A percentile compares a stretch with the other conserved stretches of the same genome.
phyloP scores from a whole-genome alignment of 2,888 invertebrate genomes.

The Drosophila austrosaltans region DNA sequence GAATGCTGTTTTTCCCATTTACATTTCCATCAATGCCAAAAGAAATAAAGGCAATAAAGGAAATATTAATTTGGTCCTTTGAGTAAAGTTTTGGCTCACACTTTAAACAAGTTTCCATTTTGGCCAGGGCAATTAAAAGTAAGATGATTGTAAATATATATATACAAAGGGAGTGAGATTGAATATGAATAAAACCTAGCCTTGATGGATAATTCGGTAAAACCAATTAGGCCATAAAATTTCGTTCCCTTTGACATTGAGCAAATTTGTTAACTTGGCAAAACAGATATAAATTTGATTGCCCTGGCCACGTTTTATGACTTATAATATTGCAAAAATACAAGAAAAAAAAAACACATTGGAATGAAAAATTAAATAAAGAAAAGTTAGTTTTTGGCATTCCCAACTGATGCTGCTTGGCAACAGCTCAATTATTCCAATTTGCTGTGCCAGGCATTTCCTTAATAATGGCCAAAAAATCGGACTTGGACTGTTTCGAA shows the following conservation, averaged over 20 bases:
- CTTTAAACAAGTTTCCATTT: slow-evolving; percentile 20
- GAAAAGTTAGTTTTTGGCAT: slow-evolving; percentile 25
- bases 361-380: slow-evolving; percentile 9
- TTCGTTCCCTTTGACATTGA: slow-evolving; percentile 6
- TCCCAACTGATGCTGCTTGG: slow-evolving; percentile 31
- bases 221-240: slow-evolving; percentile 12
- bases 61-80: slow-evolving; percentile 30
- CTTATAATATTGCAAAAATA: slow-evolving; percentile 13
- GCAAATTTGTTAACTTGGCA: slow-evolving; percentile 6
- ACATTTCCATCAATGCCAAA: slow-evolving; percentile 28
- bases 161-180: slow-evolving; percentile 5
- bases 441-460: slow-evolving; percentile 43
- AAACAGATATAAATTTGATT: slow-evolving; percentile 21
- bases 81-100: slow-evolving; percentile 28
- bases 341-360: background rate
- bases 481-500: slow-evolving; percentile 43
- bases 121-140: slow-evolving; percentile 26
- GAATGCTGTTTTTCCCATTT: slow-evolving; percentile 35
- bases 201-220: slow-evolving; percentile 5
- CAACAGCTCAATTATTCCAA: slow-evolving; percentile 48
- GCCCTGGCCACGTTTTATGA: slow-evolving; percentile 25
- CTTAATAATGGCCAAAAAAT: slow-evolving; percentile 40
- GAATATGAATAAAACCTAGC: background rate
- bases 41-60: slow-evolving; percentile 31
- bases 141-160: background rate